Base-by-base conservation (phyloP, 2,888 invertebrate genomes). In the Cosmia trapezina region DNA sequence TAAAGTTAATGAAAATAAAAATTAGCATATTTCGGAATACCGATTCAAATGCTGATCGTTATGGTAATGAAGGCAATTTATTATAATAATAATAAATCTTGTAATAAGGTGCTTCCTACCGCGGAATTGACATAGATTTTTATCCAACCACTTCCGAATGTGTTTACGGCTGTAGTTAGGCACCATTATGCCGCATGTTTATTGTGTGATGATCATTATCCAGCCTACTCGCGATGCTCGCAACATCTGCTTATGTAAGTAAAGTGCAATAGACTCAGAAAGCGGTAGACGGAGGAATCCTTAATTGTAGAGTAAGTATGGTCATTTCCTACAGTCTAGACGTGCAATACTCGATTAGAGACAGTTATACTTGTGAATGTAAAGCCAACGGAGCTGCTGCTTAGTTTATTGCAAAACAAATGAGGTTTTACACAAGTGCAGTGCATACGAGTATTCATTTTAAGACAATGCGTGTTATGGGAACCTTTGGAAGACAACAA, bases 401-500 rank as follows among this genome's bases (percentile, higher is more conserved):
- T 49, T 45, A 45, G 37, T 67, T 77, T 70, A 81, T 94, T 94
- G 90, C 93, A 89, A 91, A 92, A 94, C 88, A 83, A 90, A 91
- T 92, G 89, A 90, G 89, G 89, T 91, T 93, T 94, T 93, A 90
- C 93, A 91, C 92, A 93, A 92, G 89, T 91, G 89, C 87, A 86
- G 89, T 89, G 90, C 89, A 89, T 91, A n/a, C n/a, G n/a, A n/a
- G n/a, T n/a, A 90, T 89, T 84, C 72, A 73, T 90, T 88, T 83
- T 86, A 86, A 90, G 88, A 94, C 94, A 94, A 94, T 94, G 92
- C 89, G 82, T 85, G 86, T 87, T 91, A 93, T 94, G 94, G 92
- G 94, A 95, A 94, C 90, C 88, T 90, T 88, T 88, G 88, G 86
- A 87, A 66, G 60, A 83, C 81, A 89, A 91, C 91, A 92, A 90